Evolutionary conservation across 2,888 invertebrate species (phyloP).

Genomic region (Timandra comae): DNA sequence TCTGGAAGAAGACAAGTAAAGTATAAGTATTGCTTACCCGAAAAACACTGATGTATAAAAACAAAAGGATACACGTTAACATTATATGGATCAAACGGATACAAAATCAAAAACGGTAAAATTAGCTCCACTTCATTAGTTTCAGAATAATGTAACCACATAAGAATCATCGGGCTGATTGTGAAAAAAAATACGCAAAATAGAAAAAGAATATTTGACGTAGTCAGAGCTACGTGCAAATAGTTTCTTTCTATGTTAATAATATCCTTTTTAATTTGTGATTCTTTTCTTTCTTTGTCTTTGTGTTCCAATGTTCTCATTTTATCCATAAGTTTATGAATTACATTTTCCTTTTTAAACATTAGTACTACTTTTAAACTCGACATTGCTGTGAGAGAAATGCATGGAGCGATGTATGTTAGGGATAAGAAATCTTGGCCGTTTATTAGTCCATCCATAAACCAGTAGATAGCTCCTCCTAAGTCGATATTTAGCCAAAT

Average conservation of each 20-base stretch:
- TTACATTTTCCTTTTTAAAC: constrained; percentile 22
- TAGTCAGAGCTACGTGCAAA: constrained; percentile 32
- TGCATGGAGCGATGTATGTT: constrained; percentile 38
- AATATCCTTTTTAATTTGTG: constrained; percentile 24
- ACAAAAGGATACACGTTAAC: constrained; percentile 43
- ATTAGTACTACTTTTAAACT: constrained; percentile 27
- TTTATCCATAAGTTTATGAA: constrained; percentile 26
- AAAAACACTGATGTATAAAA: constrained; percentile 45
- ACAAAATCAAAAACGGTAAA: constrained; percentile 41
- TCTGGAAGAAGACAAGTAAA: neutral
- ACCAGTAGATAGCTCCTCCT: constrained; percentile 31
- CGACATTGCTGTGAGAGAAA: constrained; percentile 25
- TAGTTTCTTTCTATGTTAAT: constrained; percentile 29
- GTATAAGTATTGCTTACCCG: constrained; percentile 31
- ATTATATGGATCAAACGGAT: constrained; percentile 43
- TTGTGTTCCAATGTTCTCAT: constrained; percentile 29
- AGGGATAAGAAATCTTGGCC: constrained; percentile 33
- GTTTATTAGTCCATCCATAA: constrained; percentile 26
- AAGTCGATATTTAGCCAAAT: constrained; percentile 33
- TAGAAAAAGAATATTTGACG: constrained; percentile 30
- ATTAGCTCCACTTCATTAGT: constrained; percentile 32
- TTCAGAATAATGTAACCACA: constrained; percentile 32
- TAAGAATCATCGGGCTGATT: constrained; percentile 33
- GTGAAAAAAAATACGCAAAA: constrained; percentile 30
- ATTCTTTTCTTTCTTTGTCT: constrained; percentile 9